Percentiles rank a stretch among this genome's conserved stretches.
phyloP scores from a whole-genome alignment of 2,888 invertebrate species.

The Penaeus monodon region DNA sequence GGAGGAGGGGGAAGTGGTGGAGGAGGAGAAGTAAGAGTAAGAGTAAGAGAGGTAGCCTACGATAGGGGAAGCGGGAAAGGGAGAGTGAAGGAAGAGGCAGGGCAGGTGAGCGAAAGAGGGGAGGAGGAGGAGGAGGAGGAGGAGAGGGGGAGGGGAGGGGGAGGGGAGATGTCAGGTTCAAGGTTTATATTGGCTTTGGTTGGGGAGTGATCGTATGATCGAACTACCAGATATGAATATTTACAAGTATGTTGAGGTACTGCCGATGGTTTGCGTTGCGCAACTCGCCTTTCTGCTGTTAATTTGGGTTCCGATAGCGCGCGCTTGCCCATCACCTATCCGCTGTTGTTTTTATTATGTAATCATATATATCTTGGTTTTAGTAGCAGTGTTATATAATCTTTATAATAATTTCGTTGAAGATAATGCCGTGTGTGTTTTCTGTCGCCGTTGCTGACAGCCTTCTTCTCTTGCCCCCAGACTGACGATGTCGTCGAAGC shows the following conservation, averaged over 20 bases:
- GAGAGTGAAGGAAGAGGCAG: background rate
- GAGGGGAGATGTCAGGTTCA: background rate
- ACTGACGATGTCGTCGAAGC: conserved; percentile 94
- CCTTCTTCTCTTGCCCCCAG: conserved; percentile 72
- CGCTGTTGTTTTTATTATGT: no score
- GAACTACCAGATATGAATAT: background rate
- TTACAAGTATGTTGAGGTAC: background rate
- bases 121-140: background rate
- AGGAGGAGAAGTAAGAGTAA: background rate
- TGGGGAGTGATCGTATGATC: conserved; percentile 6
- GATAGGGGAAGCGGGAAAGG: background rate
- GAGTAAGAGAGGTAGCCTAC: background rate
- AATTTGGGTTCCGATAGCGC: no score
- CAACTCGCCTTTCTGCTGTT: no score
- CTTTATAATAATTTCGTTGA: background rate
- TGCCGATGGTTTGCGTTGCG: no score
- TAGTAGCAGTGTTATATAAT: background rate
- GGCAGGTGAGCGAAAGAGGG: background rate
- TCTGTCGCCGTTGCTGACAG: background rate
- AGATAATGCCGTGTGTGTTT: background rate
- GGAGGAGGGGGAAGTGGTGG: conserved; percentile 2
- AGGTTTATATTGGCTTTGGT: background rate
- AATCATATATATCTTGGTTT: no score
- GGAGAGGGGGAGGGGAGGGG: background rate
- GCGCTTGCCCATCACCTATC: no score